Conservation (phyloP, 2,113 vertebrate genomes). For the Pitta sordida region DNA sequence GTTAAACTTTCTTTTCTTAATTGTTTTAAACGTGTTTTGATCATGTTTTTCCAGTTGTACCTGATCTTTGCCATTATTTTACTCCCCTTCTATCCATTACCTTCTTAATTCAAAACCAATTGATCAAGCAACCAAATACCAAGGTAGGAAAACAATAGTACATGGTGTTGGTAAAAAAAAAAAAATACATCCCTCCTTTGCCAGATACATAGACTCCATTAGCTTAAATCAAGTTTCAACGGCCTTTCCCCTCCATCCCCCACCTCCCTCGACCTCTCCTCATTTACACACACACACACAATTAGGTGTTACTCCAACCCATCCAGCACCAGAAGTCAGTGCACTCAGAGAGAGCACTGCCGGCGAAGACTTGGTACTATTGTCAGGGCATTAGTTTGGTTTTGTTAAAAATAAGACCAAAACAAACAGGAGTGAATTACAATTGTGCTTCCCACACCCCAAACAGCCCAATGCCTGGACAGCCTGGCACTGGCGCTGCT, state of each 20-base stretch:
- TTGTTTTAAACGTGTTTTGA: background rate
- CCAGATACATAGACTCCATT: background rate
- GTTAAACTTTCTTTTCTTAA: background rate
- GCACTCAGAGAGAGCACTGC: background rate
- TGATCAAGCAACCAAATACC: background rate
- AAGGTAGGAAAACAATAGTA: background rate
- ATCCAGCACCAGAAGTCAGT: rapidly evolving
- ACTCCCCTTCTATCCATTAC: background rate
- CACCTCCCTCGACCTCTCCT: background rate
- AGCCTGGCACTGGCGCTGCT: rapidly evolving
- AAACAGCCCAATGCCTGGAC: rapidly evolving
- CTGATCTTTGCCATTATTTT: background rate
- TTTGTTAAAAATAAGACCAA: background rate
- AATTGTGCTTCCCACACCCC: background rate
- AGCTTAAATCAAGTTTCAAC: background rate
- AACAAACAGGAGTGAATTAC: background rate
- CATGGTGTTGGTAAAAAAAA: background rate
- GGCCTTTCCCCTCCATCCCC: rapidly evolving
- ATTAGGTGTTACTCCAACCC: background rate
- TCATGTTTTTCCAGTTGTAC: background rate
- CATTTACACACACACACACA: background rate
- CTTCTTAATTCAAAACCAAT: background rate
- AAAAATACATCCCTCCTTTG: background rate
- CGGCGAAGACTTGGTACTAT: no score
- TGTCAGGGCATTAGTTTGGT: rapidly evolving